Base-by-base conservation (phyloP, 2,113 vertebrate genomes). In the Leptodactylus fuscus region DNA sequence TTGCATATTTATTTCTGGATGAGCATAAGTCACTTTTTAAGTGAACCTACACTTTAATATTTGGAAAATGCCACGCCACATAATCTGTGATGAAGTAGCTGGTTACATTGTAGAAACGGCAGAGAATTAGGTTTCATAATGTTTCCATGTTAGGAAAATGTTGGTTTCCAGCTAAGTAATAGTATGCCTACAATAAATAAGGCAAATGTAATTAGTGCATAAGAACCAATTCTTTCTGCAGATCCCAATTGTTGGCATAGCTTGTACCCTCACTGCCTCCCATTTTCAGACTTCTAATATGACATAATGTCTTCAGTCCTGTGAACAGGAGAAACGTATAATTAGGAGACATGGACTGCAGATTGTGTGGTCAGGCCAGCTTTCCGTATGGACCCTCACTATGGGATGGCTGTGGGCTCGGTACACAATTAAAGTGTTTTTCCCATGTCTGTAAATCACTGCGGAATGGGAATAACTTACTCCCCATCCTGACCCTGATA, bases 301-400 rank as follows among this genome's bases (percentile, higher is more conserved):
- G 78, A 81, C 38, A 46, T 48, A 18, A 46, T 67, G 78, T 81
- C 38, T 65, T 27, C 78, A 67, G 51, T 9, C 78, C 34, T 0
- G 38, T 46, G 10, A 65, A 38, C 38, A 20, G 38, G 18, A 38
- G 10, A 67, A 62, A 29, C n/a, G 29, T 81, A 60, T 65, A 65
- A 81, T 81, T 81, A 29, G 32, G 78, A 46, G 51, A 46, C 27
- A 15, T 67, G 32, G 60, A 46, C 27, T 8, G 7, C 38, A 48
- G 36, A 27, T 15, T 12, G 24, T 29, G 58, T 48, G 78, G 22
- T 11, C 24, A 44, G 27, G 53, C 12, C 55, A 44, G 49, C 32
- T 7, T n/a, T 48, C 46, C 46, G 46, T 48, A 13, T 48, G 41
- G 9, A 9, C 4, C 41, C 4, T 44, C 41, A 44, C 41, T 44